Base-by-base conservation (phyloP, 2,797 vertebrate species). In the Gymnopithys bicolor region DNA sequence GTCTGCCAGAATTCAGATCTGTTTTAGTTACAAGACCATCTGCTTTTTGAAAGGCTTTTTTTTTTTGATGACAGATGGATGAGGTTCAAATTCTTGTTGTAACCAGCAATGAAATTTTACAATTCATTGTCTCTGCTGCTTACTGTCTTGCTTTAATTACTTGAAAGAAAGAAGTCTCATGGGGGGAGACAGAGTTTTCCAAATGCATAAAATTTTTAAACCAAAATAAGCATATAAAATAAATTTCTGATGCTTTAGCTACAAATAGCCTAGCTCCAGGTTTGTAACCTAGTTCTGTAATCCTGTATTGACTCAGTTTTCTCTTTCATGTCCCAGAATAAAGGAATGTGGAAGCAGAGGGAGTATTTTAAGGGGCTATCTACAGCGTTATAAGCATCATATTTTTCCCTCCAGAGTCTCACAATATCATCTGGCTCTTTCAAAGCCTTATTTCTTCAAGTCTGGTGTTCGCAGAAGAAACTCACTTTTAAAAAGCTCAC, bases 1-100 rank as follows among this genome's bases (percentile, higher is more conserved):
- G 56, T 70, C 94, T 96, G 94, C 89, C 93, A 96, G 94, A 86
- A 94, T 88, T 74, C 93, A 93, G 91, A 96, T 94, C 95, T 94
- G 93, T 91, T 95, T 94, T 87, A 90, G 74, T 87, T 94, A 93
- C 80, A 83, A 89, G 84, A 95, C 95, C 96, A 95, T 95, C 93
- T 96, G 95, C 63, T 95, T 91, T 94, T 79, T 91, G 92, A 95
- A 95, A 93, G n/a, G 45, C 21, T 63, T 58, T 88, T 83, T 88
- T 80, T 82, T 85, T 82, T 51, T 11, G 14, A 58, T 84, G 91
- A 94, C 85, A 94, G 91, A 94, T 90, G 91, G 93, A 95, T 74
- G 80, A 84, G 83, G 77, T 90, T 96, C 83, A 90, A 95, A 96
- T 93, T 94, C 71, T 56, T 77, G 2, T 28, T 83, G 70, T 51